phyloP scores from a whole-genome alignment of 1,140 invertebrate species.

The Linepithema humile region DNA sequence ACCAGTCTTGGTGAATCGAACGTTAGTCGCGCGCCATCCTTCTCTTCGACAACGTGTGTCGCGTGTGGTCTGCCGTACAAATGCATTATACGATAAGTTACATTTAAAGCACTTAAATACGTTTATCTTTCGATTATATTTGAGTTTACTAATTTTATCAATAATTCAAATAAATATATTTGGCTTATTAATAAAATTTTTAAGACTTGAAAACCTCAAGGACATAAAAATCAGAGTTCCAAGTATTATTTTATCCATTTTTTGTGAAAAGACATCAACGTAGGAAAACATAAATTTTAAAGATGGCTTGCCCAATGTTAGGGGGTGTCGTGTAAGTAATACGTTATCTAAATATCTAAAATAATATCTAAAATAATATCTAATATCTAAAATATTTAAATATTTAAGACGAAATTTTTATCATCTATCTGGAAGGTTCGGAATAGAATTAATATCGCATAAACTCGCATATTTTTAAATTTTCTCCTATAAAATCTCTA shows the following conservation, averaged over 20 bases:
- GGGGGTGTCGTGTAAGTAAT: slow-evolving; percentile 56
- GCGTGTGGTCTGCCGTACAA: neutral
- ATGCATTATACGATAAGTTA: neutral
- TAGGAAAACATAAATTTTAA: neutral
- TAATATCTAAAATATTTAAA: neutral
- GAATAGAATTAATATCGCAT: neutral
- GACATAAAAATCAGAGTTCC: too few relatives aligned
- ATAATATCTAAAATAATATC: neutral
- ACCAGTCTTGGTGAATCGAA: slow-evolving; percentile 44
- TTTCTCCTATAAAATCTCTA: neutral
- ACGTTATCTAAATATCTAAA: neutral
- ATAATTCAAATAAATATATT: neutral
- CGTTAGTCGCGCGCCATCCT: slow-evolving; percentile 62
- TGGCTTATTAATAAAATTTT: neutral
- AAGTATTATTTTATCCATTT: neutral
- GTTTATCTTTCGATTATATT: neutral
- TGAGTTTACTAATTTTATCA: neutral
- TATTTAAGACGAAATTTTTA: neutral
- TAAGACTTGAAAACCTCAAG: neutral
- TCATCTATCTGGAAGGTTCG: neutral
- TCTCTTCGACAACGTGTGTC: slow-evolving; percentile 55
- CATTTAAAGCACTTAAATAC: neutral
- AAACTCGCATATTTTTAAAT: neutral
- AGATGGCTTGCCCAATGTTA: slow-evolving; percentile 65
- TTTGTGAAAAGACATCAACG: neutral